Conservation (phyloP, 2,797 vertebrate species). For the Enteromius paludinosus region DNA sequence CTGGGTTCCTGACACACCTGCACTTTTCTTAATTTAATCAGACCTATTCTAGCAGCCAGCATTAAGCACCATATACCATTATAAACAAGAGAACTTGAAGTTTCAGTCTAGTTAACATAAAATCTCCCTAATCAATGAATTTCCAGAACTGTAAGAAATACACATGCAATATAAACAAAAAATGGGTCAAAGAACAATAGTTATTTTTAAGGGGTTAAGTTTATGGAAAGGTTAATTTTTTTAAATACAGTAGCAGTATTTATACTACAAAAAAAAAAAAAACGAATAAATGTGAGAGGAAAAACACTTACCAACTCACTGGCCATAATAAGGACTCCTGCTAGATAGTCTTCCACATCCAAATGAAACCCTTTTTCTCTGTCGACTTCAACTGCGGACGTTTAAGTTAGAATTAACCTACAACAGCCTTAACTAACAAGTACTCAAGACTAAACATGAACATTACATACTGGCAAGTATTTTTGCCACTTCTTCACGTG, state of each 20-base stretch:
- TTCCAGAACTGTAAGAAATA: no score
- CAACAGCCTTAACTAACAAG: neutral
- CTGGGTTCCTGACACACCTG: no score
- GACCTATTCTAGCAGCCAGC: no score
- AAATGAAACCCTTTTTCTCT: constrained; percentile 95
- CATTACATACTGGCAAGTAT: constrained; percentile 90
- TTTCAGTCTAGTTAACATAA: no score
- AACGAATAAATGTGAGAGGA: neutral
- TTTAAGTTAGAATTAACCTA: constrained; percentile 21
- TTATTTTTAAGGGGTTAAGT: neutral
- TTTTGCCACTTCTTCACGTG: constrained; percentile 88
- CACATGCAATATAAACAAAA: no score
- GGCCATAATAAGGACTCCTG: constrained; percentile 93
- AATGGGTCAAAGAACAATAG: no score
- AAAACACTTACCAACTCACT: constrained; percentile 90
- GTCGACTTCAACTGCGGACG: constrained; percentile 86
- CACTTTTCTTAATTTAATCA: no score
- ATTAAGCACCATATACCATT: no score
- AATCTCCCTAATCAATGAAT: no score
- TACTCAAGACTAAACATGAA: neutral
- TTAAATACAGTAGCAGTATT: neutral
- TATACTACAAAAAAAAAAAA: neutral
- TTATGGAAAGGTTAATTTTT: neutral
- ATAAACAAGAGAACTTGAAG: no score
- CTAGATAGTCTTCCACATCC: constrained; percentile 96